Conservation (phyloP, 2,113 vertebrate species). For the western clawed frog (Xenopus tropicalis) region UCB_Xtro_10.0 CM004445.2:119072501-119073000, state of each 20-base stretch:
- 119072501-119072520: too few species aligned
- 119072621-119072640: too few species aligned
- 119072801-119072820: slow-evolving; percentile 7
- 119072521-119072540: too few species aligned
- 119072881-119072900: slow-evolving; percentile 37
- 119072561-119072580: too few species aligned
- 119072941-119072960: not conserved
- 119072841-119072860: slow-evolving; percentile 26
- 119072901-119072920: slow-evolving; percentile 23
- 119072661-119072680: too few species aligned
- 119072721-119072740: too few species aligned
- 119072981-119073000: not conserved
- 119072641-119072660: too few species aligned
- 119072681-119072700: too few species aligned
- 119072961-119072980: not conserved
- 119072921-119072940: slow-evolving; percentile 10
- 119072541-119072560: too few species aligned
- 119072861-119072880: slow-evolving; percentile 36
- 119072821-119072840: slow-evolving; percentile 36
- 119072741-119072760: not conserved
- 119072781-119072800: not conserved
- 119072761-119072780: not conserved
- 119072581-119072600: too few species aligned
- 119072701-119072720: too few species aligned
- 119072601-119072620: too few species aligned